phyloP scores from a whole-genome alignment of 2,888 invertebrate genomes.

The Tanypteryx hageni region DNA sequence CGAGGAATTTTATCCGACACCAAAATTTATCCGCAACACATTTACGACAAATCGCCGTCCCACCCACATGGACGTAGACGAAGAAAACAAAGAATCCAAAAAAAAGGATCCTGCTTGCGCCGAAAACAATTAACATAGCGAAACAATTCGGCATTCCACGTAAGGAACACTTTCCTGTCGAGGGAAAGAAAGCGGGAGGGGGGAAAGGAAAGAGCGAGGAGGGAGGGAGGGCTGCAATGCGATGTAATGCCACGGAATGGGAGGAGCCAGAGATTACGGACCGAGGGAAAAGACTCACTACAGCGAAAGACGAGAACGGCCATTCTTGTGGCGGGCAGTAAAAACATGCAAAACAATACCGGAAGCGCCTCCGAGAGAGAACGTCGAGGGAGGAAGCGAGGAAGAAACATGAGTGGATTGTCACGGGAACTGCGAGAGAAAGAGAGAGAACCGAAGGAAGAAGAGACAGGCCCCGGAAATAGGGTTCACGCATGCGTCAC shows the following conservation, averaged over 20 bases:
- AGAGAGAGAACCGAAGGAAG: neutral
- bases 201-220: neutral
- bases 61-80: constrained; percentile 53
- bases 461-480: constrained; percentile 38
- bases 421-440: neutral
- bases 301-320: neutral
- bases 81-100: neutral
- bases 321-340: constrained; percentile 42
- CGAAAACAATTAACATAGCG: constrained; percentile 49
- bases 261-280: constrained; percentile 30
- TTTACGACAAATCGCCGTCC: constrained; percentile 63
- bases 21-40: constrained; percentile 64
- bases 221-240: neutral
- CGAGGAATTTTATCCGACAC: constrained; percentile 60
- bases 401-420: neutral
- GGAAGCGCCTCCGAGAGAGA: constrained; percentile 29
- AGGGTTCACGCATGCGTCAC: constrained; percentile 61
- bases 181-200: neutral
- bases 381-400: neutral
- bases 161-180: constrained; percentile 35
- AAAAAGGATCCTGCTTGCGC: neutral
- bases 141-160: constrained; percentile 37
- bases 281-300: neutral
- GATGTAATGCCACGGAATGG: constrained; percentile 34
- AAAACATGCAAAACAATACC: constrained; percentile 57